Evolutionary conservation across 2,888 invertebrate species (phyloP), one percentile per base, ranked within the genome.

Genomic region (Melinaea menophilus): DNA sequence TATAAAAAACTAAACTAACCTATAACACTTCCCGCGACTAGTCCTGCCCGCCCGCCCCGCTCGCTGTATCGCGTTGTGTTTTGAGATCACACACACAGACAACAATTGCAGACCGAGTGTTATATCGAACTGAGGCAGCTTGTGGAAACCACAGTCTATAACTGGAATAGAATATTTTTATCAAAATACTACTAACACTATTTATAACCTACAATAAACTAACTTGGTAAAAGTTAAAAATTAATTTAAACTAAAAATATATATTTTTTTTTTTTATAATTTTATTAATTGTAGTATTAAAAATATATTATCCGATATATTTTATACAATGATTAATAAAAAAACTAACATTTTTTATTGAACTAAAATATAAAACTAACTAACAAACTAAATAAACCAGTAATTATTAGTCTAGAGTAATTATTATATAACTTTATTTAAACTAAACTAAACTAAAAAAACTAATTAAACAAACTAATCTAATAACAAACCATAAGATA

Each of bases 141-240:
- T 99, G 58, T 98, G 97, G 88, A 98, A 99, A 1, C 99, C 99
- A 81, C 97, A 94, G 83, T 99, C 99, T 61, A 99, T 94, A 60
- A 99, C 98, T 97, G 81, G 0, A 74, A 85, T 59, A 34, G 5
- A 55, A 37, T 62, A 55, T 22, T 37, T 3, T 4, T 55, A 7
- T 37, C 37, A n/a, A 45, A 11, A 22, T 5, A 13, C n/a, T 41
- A 41, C 7, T 9, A 9, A 41, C 11, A 41, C 9, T 9, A 41
- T 1, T 9, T 9, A 37, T 2, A 37, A 5, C 5, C 37, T 7
- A 22, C 22, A 22, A 22, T 22, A 22, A 22, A 22, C 22, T 22
- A 22, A 22, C 22, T 22, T 22, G 22, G 22, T 22, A 22, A 22
- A 22, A 22, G 0, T 22, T 22, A 22, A 22, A 22, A 22, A 22